A percentile compares a stretch with the other conserved stretches of the same genome.
Conservation (phyloP, 2,113 vertebrate species). For the Corapipo altera region DNA sequence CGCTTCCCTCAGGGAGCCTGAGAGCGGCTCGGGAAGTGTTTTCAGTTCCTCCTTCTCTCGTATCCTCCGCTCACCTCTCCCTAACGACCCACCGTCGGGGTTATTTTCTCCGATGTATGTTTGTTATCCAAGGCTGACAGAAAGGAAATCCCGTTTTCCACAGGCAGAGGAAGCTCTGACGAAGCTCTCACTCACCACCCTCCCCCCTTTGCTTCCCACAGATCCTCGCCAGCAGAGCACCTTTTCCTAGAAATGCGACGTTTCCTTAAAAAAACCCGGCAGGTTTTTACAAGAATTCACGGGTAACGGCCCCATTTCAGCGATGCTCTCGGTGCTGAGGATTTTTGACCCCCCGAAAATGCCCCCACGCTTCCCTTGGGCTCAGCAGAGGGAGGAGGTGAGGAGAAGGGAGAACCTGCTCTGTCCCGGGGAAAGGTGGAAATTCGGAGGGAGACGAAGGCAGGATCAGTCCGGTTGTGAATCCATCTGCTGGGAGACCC, state of each 20-base stretch:
- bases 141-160: background rate
- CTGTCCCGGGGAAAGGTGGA: background rate
- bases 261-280: background rate
- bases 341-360: background rate
- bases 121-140: fast-evolving
- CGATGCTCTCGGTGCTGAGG: fast-evolving
- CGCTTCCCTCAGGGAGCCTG: background rate
- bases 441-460: background rate
- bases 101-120: fast-evolving
- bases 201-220: background rate
- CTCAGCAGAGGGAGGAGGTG: background rate
- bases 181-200: background rate
- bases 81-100: fast-evolving
- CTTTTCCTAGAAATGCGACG: background rate
- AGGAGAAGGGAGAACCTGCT: fast-evolving
- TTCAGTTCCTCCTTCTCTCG: background rate
- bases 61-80: too few relatives aligned
- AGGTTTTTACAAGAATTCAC: background rate
- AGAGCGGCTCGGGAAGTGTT: background rate
- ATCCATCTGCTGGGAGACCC: background rate
- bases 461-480: background rate
- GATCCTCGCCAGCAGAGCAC: too few relatives aligned
- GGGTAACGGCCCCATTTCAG: background rate
- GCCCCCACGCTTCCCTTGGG: fast-evolving
- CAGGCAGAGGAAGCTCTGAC: background rate